Percentiles rank a stretch among this genome's conserved stretches.
phyloP scores from a whole-genome alignment of 2,113 vertebrate species.

The Rhegmatorhina hoffmannsi region DNA sequence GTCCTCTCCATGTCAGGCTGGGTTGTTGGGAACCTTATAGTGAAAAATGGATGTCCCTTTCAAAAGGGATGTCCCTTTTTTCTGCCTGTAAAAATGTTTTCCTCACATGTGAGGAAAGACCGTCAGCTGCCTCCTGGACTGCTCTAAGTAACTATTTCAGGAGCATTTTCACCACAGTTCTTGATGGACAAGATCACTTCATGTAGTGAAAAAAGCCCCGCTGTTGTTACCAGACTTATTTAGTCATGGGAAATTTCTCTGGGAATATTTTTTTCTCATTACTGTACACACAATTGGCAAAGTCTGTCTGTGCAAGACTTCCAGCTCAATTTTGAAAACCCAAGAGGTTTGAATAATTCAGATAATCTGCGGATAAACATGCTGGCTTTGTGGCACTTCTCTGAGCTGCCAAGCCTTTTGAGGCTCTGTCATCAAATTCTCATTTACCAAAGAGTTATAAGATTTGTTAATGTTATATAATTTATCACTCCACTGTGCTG shows the following conservation, averaged over 20 bases:
- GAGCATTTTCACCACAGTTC: not conserved
- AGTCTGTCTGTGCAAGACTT: slow-evolving; percentile 24
- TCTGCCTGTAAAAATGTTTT: not conserved
- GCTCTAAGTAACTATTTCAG: not conserved
- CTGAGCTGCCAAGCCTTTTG: slow-evolving; percentile 29
- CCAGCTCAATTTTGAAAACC: slow-evolving; percentile 36
- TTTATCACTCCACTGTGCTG: slow-evolving; percentile 10
- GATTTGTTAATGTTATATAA: slow-evolving; percentile 48
- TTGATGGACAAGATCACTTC: slow-evolving; percentile 17
- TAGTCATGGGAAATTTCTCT: slow-evolving; percentile 11
- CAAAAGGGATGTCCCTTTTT: not conserved
- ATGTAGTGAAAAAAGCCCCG: not conserved
- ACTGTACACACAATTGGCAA: slow-evolving; percentile 1
- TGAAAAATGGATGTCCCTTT: not conserved
- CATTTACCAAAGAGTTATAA: slow-evolving; percentile 39
- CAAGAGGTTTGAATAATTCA: slow-evolving; percentile 55
- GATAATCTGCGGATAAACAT: slow-evolving; percentile 46
- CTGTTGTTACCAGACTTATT: slow-evolving; percentile 21
- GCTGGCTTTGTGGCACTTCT: slow-evolving; percentile 29
- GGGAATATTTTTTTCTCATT: slow-evolving; percentile 47
- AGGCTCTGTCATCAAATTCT: slow-evolving; percentile 46
- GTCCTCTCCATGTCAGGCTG: not conserved
- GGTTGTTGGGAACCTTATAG: not conserved
- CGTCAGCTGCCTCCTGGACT: not conserved
- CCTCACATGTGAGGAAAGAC: not conserved